Evolutionary conservation across 1,140 invertebrate species (phyloP).

Genomic region (Chionoecetes opilio): DNA sequence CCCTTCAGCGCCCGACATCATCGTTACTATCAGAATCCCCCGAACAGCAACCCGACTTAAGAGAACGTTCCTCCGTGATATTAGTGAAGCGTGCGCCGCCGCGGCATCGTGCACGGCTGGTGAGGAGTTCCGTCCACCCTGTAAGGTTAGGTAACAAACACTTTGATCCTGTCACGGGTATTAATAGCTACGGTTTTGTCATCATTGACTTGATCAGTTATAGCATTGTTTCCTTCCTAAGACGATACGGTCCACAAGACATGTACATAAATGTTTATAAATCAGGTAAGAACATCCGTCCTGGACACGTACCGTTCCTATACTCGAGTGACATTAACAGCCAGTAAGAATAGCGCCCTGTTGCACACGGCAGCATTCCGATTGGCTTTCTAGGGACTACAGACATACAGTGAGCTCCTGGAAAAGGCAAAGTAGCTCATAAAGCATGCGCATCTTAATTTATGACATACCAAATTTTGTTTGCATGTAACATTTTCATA

Average conservation of each 20-base stretch:
- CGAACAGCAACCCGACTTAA: neutral
- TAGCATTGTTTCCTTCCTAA: conserved; percentile 76
- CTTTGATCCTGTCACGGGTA: conserved; percentile 59
- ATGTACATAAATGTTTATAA: conserved; percentile 77
- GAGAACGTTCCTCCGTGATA: neutral
- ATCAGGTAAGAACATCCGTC: conserved; percentile 78
- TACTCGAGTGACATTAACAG: conserved; percentile 75
- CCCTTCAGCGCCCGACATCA: neutral
- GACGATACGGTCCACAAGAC: conserved; percentile 77
- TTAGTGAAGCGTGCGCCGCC: neutral
- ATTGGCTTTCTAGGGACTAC: conserved; percentile 76
- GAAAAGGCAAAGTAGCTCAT: conserved; percentile 38
- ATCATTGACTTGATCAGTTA: conserved; percentile 54
- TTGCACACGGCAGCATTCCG: conserved; percentile 50
- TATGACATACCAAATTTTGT: neutral
- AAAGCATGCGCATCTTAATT: conserved; percentile 11
- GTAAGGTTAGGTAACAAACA: conserved; percentile 45
- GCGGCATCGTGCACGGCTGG: neutral
- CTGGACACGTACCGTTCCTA: conserved; percentile 78
- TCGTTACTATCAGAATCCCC: neutral
- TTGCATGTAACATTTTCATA: conserved; percentile 20
- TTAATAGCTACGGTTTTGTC: conserved; percentile 64
- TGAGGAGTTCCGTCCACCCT: neutral
- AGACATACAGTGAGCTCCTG: conserved; percentile 70
- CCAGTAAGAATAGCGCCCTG: conserved; percentile 69